phyloP scores from a whole-genome alignment of 2,797 vertebrate genomes.

The Erithacus rubecula region DNA sequence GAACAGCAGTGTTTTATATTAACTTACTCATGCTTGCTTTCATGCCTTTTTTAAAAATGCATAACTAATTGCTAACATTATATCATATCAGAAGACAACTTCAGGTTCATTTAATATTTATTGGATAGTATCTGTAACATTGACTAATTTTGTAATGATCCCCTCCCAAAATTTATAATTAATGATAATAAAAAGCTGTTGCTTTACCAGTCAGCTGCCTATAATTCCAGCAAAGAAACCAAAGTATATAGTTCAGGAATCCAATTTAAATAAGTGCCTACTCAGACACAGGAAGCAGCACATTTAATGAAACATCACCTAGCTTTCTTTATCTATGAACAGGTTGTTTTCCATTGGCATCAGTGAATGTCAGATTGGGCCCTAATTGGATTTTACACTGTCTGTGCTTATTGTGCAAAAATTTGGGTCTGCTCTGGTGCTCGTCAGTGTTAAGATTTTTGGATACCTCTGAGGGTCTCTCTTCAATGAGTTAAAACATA shows the following conservation, averaged over 20 bases:
- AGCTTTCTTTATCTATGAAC: neutral
- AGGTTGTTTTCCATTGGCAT: neutral
- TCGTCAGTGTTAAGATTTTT: neutral
- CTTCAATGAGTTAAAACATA: neutral
- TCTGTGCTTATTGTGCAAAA: neutral
- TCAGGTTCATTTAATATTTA: slow-evolving; percentile 62
- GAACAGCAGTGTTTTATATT: slow-evolving; percentile 51
- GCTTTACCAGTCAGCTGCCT: neutral
- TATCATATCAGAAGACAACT: slow-evolving; percentile 51
- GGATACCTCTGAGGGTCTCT: neutral
- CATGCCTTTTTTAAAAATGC: slow-evolving; percentile 45
- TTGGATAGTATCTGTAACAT: slow-evolving; percentile 11
- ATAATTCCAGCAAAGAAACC: neutral
- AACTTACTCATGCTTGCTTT: slow-evolving; percentile 53
- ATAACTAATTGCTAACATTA: slow-evolving; percentile 56
- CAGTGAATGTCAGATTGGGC: neutral
- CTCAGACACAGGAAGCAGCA: neutral
- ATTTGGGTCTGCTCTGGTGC: neutral
- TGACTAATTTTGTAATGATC: slow-evolving; percentile 42
- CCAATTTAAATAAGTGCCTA: neutral
- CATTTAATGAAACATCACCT: neutral
- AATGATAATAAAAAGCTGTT: neutral
- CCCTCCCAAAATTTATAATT: slow-evolving; percentile 34
- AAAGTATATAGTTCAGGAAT: neutral
- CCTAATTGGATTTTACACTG: neutral